Conservation (phyloP, 2,113 vertebrate genomes). For the Leptodactylus fuscus region DNA sequence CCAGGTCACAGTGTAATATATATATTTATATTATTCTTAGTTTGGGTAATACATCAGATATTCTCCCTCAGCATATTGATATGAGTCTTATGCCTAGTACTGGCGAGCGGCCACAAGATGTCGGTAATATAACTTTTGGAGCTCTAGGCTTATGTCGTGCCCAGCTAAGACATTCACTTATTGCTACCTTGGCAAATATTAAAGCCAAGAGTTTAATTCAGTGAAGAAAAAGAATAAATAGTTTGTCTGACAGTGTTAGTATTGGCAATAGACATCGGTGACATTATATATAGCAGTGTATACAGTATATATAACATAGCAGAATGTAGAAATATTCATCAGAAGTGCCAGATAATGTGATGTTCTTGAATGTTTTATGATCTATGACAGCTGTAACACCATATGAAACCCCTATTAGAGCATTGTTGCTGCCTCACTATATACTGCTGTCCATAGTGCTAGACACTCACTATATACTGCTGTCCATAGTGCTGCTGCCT, state of each 20-base stretch:
- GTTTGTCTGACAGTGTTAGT: not conserved
- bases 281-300: too few relatives aligned
- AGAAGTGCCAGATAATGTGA: not conserved
- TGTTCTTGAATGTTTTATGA: conserved; percentile 23
- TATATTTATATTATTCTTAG: not conserved
- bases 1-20: not conserved
- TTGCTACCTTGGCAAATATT: not conserved
- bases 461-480: too few relatives aligned
- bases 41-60: not conserved
- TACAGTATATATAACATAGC: too few relatives aligned
- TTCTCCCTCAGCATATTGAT: too few relatives aligned
- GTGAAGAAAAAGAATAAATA: not conserved
- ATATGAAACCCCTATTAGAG: not conserved
- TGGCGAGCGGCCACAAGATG: conserved; percentile 13
- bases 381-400: not conserved
- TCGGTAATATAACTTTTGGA: not conserved
- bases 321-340: not conserved
- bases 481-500: too few relatives aligned
- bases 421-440: too few relatives aligned
- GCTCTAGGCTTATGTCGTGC: not conserved
- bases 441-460: too few relatives aligned
- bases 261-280: not conserved
- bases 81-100: too few relatives aligned
- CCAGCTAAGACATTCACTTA: not conserved
- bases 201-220: not conserved